phyloP scores from a whole-genome alignment of 2,888 invertebrate species.

The Drosophila koepferae region DNA sequence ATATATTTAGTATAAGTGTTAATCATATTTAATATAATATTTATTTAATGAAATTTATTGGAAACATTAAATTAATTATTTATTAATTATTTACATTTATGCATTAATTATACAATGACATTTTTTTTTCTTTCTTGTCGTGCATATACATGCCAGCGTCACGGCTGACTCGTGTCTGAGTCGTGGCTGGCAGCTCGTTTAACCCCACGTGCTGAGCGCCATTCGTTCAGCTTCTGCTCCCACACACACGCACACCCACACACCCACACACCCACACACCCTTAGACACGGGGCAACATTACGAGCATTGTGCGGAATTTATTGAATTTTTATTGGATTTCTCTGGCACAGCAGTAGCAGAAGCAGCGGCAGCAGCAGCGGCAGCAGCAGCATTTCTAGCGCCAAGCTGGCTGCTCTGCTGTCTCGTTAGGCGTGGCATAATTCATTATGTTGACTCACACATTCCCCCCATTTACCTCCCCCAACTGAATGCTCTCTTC shows the following conservation, averaged over 20 bases:
- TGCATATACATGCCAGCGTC: constrained; percentile 22
- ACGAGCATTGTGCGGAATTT: constrained; percentile 75
- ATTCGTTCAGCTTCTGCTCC: constrained; percentile 15
- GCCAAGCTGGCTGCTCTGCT: constrained; percentile 68
- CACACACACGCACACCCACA: constrained; percentile 4
- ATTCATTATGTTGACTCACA: constrained; percentile 77
- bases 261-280: constrained; percentile 11
- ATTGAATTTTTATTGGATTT: constrained; percentile 82
- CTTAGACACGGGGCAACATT: constrained; percentile 46
- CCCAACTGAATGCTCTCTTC: constrained; percentile 1
- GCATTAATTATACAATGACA: not conserved
- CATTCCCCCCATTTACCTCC: not conserved
- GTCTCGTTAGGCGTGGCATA: constrained; percentile 79
- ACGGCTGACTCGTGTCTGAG: constrained; percentile 50
- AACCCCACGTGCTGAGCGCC: constrained; percentile 59
- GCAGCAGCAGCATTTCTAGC: constrained; percentile 41
- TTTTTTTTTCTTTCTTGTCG: not conserved
- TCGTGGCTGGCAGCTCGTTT: constrained; percentile 43
- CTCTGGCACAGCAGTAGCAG: constrained; percentile 40
- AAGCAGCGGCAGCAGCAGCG: constrained; percentile 4
- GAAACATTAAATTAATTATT: not conserved
- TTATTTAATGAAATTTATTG: not conserved
- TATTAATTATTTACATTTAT: not conserved
- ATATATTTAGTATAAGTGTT: not conserved
- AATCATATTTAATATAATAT: not conserved